Evolutionary conservation across 1,140 invertebrate species (phyloP).

Genomic region (Lordiphosa collinella): DNA sequence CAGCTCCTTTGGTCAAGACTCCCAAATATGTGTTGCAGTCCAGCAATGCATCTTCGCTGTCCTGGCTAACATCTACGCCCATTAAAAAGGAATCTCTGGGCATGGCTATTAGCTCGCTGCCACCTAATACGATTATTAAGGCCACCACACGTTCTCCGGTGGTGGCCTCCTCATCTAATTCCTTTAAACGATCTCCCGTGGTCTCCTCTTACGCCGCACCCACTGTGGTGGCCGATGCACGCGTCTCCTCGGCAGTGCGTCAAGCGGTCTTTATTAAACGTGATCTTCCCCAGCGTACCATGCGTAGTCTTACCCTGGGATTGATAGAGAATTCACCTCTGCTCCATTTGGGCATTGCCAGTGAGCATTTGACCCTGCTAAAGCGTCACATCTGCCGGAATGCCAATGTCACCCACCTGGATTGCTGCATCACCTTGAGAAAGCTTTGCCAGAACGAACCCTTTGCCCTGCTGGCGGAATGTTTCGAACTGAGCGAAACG

Average conservation of each 20-base stretch:
- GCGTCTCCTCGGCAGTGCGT: conserved; percentile 49
- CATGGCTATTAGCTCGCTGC: conserved; percentile 60
- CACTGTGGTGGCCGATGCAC: conserved; percentile 12
- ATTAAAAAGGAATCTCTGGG: conserved; percentile 36
- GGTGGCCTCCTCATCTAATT: too few relatives aligned
- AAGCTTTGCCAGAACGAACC: conserved; percentile 70
- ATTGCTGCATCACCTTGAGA: conserved; percentile 68
- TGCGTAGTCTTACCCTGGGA: conserved; percentile 54
- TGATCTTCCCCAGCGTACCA: conserved; percentile 55
- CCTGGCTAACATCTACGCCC: conserved; percentile 16
- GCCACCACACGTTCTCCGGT: conserved; percentile 37
- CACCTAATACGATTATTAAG: conserved; percentile 71
- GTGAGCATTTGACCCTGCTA: conserved; percentile 43
- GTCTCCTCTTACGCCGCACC: not conserved
- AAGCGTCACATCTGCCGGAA: conserved; percentile 59
- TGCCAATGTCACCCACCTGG: conserved; percentile 56
- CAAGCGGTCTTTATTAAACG: conserved; percentile 67
- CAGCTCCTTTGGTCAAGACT: conserved; percentile 27
- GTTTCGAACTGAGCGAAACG: conserved; percentile 60
- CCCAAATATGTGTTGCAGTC: conserved; percentile 54
- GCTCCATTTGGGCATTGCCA: conserved; percentile 51
- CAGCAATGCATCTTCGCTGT: not conserved
- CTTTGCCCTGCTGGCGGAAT: conserved; percentile 58
- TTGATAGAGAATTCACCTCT: conserved; percentile 58
- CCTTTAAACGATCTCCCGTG: too few relatives aligned